Conservation (phyloP, 2,888 invertebrate genomes). For the Xylota sylvarum region DNA sequence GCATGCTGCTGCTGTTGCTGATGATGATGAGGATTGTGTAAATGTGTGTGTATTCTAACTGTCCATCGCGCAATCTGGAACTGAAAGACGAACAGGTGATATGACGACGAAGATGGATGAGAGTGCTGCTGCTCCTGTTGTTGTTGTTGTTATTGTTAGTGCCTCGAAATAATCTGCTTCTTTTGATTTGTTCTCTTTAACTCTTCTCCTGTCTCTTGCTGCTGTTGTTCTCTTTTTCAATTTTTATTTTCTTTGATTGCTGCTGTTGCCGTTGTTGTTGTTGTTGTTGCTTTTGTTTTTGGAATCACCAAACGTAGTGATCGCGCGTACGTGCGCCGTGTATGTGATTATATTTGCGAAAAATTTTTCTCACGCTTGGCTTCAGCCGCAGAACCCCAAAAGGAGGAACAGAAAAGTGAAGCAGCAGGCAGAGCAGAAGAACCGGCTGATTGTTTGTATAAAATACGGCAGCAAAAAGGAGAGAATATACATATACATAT, state of each 20-base stretch:
- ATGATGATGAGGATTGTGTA: constrained; percentile 7
- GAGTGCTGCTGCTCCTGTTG: constrained; percentile 58
- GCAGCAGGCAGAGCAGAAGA: constrained; percentile 30
- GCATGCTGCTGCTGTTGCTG: constrained; percentile 33
- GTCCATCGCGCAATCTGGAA: constrained; percentile 76
- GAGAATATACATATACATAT: not conserved
- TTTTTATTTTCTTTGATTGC: constrained; percentile 51
- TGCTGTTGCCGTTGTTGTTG: constrained; percentile 36
- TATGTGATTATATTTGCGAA: constrained; percentile 77
- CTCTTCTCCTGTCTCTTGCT: constrained; percentile 23
- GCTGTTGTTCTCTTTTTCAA: constrained; percentile 33
- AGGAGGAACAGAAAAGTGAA: constrained; percentile 29
- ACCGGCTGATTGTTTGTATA: constrained; percentile 65
- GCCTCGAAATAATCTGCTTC: constrained; percentile 62
- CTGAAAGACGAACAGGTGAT: constrained; percentile 77
- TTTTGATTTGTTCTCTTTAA: constrained; percentile 65
- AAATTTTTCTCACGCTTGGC: constrained; percentile 75
- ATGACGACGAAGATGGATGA: constrained; percentile 77
- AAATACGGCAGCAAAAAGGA: constrained; percentile 18
- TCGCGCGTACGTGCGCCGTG: constrained; percentile 77
- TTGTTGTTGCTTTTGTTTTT: constrained; percentile 52
- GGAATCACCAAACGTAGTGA: constrained; percentile 74
- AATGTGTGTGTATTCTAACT: constrained; percentile 68
- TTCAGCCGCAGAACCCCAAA: constrained; percentile 38
- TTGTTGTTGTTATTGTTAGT: constrained; percentile 43